These are phyloP conservation scores for Panthera leo DNA, from an alignment of 2,113 vertebrate species.

Conservation along the genomic window DNA sequence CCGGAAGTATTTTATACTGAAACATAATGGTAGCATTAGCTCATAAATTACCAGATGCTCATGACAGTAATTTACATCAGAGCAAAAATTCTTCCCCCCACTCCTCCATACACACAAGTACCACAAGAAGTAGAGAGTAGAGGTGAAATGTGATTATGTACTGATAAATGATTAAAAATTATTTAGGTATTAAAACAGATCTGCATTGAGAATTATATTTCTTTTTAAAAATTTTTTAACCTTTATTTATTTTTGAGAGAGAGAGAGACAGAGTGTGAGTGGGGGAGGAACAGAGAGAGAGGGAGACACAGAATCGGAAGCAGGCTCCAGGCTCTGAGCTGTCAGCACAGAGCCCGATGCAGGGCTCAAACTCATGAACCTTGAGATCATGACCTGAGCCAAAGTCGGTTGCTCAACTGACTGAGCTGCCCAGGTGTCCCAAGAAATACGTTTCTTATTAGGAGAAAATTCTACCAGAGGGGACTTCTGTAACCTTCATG, in stretches of 20 bases:
- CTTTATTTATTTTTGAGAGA: no score
- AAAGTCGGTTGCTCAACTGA: no score
- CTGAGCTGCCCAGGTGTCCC: no score
- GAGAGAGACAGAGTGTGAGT: no score
- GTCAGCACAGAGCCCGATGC: no score
- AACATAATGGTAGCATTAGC: neutral
- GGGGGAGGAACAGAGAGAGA: no score
- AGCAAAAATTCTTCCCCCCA: neutral
- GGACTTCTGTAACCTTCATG: rapidly evolving
- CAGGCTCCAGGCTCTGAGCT: no score
- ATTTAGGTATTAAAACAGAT: neutral
- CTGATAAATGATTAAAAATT: neutral
- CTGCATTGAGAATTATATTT: neutral
- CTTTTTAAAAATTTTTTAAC: neutral
- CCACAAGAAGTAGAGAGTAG: rapidly evolving
- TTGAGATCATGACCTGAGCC: no score
- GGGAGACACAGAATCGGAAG: no score
- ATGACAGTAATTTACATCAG: neutral
- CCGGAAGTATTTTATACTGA: neutral
- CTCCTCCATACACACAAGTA: neutral
- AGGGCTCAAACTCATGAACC: no score
- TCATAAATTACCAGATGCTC: neutral
- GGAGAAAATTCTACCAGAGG: no score
- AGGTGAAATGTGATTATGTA: neutral
- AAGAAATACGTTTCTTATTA: neutral